Evolutionary conservation across 2,797 vertebrate genomes (phyloP), one percentile per base, ranked within the genome.

Genomic region (Sciurus vulgaris): DNA sequence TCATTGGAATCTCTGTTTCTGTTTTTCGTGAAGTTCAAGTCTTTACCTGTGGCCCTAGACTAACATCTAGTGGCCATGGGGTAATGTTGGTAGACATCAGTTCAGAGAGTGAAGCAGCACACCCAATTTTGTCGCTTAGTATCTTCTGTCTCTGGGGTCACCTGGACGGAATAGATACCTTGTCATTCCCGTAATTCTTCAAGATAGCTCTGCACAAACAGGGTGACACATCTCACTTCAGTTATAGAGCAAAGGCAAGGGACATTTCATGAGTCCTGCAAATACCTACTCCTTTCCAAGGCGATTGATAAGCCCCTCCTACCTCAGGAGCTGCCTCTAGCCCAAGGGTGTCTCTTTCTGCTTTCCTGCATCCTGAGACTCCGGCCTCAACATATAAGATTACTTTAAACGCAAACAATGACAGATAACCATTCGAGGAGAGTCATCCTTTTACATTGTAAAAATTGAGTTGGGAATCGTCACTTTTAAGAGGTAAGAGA

Each of bases 381-480:
- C 22, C 72, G 83, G 69, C 73, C 56, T 95, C 76, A 91, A 93
- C 54, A 2, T 77, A n/a, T 76, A 91, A 87, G 95, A 95, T 96
- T 76, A 93, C 86, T 89, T 97, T 88, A 24, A 94, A 70, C 92
- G 78, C 73, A 96, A 96, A 92, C 91, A 94, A 33, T 89, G 91
- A 73, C 87, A 89, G 79, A 69, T 76, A 86, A 86, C 89, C 93
- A 87, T 97, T 96, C 96, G 76, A 91, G 59, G 81, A 86, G 84
- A 93, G 87, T 86, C 86, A 90, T 95, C 69, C 86, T 95, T 96
- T 84, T 85, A 93, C 47, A 28, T 9, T 81, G 59, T 94, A 93
- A 96, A 94, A 94, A 74, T 61, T 65, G 93, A 91, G 70, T 56
- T 96, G 95, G 96, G 87, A 97, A 93, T 97, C 97, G 95, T 96